Percentiles rank a stretch among this genome's conserved stretches.
Conservation (phyloP, 2,797 vertebrate genomes). For the Acipenser oxyrinchus region DNA sequence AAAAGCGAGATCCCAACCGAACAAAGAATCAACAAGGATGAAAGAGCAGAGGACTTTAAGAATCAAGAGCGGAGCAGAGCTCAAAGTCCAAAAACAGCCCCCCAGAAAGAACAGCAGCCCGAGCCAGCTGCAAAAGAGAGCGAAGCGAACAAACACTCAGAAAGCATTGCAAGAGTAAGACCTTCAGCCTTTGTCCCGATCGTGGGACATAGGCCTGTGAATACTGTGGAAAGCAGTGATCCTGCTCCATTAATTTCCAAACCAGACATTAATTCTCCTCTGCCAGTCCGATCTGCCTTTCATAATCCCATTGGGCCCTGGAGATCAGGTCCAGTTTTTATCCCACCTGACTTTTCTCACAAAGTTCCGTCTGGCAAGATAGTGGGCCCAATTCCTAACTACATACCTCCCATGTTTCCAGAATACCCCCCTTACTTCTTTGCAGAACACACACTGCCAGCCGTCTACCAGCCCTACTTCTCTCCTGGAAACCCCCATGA, state of each 20-base stretch:
- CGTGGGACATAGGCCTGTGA: constrained; percentile 62
- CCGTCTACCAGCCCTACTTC: constrained; percentile 70
- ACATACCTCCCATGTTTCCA: constrained; percentile 55
- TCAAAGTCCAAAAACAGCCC: constrained; percentile 30
- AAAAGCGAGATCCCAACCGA: constrained; percentile 41
- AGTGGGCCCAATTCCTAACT: constrained; percentile 53
- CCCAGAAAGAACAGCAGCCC: constrained; percentile 34
- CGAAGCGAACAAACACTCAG: constrained; percentile 38
- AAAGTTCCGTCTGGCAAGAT: constrained; percentile 52
- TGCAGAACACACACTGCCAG: constrained; percentile 59
- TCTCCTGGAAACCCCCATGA: constrained; percentile 51
- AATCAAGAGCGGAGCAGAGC: constrained; percentile 28
- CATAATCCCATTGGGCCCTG: constrained; percentile 61
- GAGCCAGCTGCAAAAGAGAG: background rate
- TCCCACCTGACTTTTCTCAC: constrained; percentile 49
- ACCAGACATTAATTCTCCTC: constrained; percentile 46
- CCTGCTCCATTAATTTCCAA: constrained; percentile 38
- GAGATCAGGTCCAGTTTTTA: constrained; percentile 57
- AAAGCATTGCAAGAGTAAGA: constrained; percentile 40
- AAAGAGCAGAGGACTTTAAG: constrained; percentile 40
- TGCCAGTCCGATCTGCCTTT: constrained; percentile 61
- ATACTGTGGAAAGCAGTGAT: constrained; percentile 20
- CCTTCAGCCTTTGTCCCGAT: constrained; percentile 81
- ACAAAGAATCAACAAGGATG: constrained; percentile 47
- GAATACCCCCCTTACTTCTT: constrained; percentile 74